phyloP scores from a whole-genome alignment of 2,797 vertebrate genomes.

The Emydoidea blandingii region DNA sequence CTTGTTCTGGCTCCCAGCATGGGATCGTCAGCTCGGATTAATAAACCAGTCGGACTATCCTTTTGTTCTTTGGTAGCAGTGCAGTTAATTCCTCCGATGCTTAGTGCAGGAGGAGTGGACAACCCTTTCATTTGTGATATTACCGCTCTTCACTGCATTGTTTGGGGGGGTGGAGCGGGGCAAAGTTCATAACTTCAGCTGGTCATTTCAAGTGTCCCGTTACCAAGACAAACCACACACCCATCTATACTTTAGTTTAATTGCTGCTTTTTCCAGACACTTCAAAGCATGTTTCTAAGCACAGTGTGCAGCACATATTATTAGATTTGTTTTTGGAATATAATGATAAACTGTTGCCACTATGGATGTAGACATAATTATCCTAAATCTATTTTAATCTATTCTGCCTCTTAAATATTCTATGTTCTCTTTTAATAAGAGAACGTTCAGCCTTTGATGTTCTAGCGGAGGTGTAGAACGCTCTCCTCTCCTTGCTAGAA shows the following conservation, averaged over 20 bases:
- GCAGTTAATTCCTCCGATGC: not conserved
- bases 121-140: not conserved
- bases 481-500: slow-evolving; percentile 81
- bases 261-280: slow-evolving; percentile 38
- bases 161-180: not conserved
- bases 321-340: slow-evolving; percentile 73
- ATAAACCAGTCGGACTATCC: rapidly evolving
- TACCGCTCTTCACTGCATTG: not conserved
- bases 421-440: slow-evolving; percentile 80
- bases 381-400: slow-evolving; percentile 81
- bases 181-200: not conserved
- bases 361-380: slow-evolving; percentile 77
- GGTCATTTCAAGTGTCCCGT: not conserved
- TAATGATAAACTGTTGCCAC: slow-evolving; percentile 79
- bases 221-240: not conserved
- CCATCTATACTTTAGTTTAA: slow-evolving; percentile 21
- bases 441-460: slow-evolving; percentile 85
- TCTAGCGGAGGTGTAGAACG: slow-evolving; percentile 80
- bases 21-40: not conserved
- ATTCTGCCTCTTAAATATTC: slow-evolving; percentile 81
- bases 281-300: slow-evolving; percentile 64
- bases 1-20: not conserved
- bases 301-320: slow-evolving; percentile 38
- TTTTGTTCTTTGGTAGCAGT: rapidly evolving
- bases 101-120: not conserved